Evolutionary conservation across 2,797 vertebrate genomes (phyloP).

Genomic region (Labeo calbasu): DNA sequence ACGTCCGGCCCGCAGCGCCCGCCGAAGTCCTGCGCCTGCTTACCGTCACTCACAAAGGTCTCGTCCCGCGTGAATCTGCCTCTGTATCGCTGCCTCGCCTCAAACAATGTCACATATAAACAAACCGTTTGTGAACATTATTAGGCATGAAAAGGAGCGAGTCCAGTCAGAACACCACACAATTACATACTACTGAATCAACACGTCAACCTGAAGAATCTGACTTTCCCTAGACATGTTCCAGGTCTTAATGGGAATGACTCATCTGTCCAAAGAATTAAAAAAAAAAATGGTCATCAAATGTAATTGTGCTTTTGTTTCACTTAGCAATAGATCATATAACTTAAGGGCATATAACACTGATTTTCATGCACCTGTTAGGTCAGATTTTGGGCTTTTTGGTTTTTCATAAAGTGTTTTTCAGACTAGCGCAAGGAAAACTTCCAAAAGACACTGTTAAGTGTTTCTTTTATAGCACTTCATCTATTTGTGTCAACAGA

Average conservation of each 20-base stretch:
- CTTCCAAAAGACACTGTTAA: too few relatives aligned
- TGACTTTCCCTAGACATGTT: not conserved
- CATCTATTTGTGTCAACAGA: too few relatives aligned
- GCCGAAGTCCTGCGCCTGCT: slow-evolving; percentile 58
- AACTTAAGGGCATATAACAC: too few relatives aligned
- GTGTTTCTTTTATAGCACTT: too few relatives aligned
- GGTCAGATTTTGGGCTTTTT: too few relatives aligned
- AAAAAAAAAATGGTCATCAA: too few relatives aligned
- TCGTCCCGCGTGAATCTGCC: slow-evolving; percentile 56
- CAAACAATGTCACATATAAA: slow-evolving; percentile 44
- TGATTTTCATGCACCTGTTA: too few relatives aligned
- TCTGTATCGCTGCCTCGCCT: slow-evolving; percentile 36
- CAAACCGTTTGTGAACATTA: slow-evolving; percentile 37
- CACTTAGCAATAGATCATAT: too few relatives aligned
- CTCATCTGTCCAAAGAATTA: too few relatives aligned
- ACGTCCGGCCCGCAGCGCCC: slow-evolving; percentile 63
- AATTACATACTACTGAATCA: not conserved
- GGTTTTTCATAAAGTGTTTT: too few relatives aligned
- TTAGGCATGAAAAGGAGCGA: not conserved
- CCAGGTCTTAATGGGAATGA: not conserved
- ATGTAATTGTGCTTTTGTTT: too few relatives aligned
- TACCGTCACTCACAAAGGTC: slow-evolving; percentile 57
- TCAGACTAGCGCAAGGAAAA: too few relatives aligned
- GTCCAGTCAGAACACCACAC: not conserved
- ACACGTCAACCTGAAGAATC: not conserved